Evolutionary conservation across 2,888 invertebrate species (phyloP), one percentile per base, ranked within the genome.

Genomic region (Griposia aprilina): DNA sequence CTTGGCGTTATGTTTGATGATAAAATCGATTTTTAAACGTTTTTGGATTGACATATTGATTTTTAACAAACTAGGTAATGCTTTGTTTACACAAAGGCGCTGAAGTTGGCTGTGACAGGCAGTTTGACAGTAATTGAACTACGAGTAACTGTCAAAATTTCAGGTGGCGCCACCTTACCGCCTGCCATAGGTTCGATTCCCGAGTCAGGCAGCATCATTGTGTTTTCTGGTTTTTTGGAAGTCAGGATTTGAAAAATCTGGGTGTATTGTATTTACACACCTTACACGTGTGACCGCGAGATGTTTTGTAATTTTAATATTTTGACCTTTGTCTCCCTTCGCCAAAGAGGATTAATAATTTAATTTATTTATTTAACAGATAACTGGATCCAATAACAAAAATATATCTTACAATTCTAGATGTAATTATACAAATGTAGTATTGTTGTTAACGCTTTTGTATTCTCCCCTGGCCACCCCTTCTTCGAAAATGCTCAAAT

Each of bases 21-120:
- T 52, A n/a, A 41, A 70, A 23, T 48, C 55, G 78, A 57, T 26
- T 78, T 78, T 66, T 17, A 48, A 76, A 77, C 17, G 59, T 30
- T 78, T 80, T 30, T 23, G 15, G 0, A n/a, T 60, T 78, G 20
- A 48, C 10, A 20, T 5, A n/a, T 68, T 36, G 23, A 17, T 65
- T 70, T 70, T 70, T 26, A 20, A 26, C 5, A 15, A 10, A 36
- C 15, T 3, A 36, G 17, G 3, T 30, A 30, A 17, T 60, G 17
- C 17, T 1, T 20, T 26, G 65, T 41, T 41, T 1, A 41, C 36
- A 41, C 2, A n/a, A 10, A n/a, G 41, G 17, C n/a, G 1, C 15
- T 17, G 11, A 11, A 2, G 20, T 5, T 30, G n/a, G 23, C 15
- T 8, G 63, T n/a, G 55, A 23, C 55, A 3, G 55, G 55, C n/a